These are phyloP conservation scores for Zosterops hypoxanthus DNA, from an alignment of 2,113 vertebrate species.

Conservation along the genomic window DNA sequence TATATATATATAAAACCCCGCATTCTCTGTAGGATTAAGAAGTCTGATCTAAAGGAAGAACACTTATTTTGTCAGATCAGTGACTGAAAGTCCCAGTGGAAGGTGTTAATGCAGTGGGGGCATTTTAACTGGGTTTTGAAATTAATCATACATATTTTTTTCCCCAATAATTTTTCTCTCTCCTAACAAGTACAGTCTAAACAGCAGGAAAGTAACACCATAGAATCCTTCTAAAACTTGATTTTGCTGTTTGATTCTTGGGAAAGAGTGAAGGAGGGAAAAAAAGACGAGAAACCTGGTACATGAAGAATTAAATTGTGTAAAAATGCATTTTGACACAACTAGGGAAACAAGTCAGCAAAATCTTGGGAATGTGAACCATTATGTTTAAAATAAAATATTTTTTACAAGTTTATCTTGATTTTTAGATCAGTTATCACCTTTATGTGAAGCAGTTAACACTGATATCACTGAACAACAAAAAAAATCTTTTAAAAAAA, in stretches of 20 bases:
- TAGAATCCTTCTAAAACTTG: background rate
- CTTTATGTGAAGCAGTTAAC: background rate
- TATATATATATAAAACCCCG: too few species aligned
- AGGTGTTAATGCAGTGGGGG: background rate
- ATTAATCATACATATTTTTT: background rate
- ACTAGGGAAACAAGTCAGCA: background rate
- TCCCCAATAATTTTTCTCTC: background rate
- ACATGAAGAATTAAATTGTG: background rate
- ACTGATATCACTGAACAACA: accelerated
- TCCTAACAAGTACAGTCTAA: background rate
- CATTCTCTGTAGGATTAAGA: background rate
- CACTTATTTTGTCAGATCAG: background rate
- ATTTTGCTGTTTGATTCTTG: background rate
- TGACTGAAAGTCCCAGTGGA: background rate
- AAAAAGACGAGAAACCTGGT: background rate
- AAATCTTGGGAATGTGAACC: background rate
- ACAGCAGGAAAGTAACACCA: background rate
- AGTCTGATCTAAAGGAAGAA: background rate
- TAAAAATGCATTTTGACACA: background rate
- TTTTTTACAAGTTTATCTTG: background rate
- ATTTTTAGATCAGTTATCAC: background rate
- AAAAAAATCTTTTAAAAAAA: background rate
- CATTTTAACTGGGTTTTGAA: background rate
- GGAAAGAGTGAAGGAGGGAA: accelerated
- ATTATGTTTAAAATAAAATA: background rate